These are phyloP conservation scores for Eurypyga helias DNA, from an alignment of 2,113 vertebrate genomes.

Conservation along the genomic window DNA sequence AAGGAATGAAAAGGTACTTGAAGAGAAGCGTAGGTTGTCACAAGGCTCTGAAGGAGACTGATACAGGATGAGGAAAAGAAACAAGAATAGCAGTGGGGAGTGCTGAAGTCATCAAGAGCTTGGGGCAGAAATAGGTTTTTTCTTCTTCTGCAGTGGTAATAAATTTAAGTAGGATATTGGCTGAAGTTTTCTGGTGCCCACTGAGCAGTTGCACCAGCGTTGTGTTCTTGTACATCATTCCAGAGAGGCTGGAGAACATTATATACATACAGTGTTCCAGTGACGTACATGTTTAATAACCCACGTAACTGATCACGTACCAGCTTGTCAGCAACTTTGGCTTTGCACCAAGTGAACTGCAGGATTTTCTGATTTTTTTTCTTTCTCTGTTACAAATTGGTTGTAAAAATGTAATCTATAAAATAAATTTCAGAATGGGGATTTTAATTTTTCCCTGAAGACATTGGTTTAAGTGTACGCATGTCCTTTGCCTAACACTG, in stretches of 20 bases:
- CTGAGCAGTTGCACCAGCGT: background rate
- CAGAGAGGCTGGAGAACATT: background rate
- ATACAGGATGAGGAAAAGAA: background rate
- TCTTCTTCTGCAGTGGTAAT: background rate
- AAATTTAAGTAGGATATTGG: background rate
- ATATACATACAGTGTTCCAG: background rate
- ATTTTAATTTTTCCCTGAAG: background rate
- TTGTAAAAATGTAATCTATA: background rate
- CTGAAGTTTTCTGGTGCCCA: background rate
- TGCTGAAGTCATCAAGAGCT: background rate
- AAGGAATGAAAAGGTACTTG: background rate
- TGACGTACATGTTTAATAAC: background rate
- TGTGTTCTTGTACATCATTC: background rate
- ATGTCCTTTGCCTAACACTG: background rate
- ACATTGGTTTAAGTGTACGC: background rate
- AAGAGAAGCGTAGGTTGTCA: background rate
- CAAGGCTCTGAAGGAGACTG: background rate
- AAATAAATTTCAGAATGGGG: background rate
- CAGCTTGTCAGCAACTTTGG: background rate
- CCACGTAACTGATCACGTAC: background rate
- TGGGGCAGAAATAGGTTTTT: background rate
- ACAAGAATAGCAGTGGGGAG: background rate
- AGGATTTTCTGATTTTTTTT: background rate
- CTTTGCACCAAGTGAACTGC: background rate
- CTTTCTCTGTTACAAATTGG: background rate